Evolutionary conservation across 1,140 invertebrate species (phyloP), one percentile per base, ranked within the genome.

Genomic region (Dendroctonus valens): DNA sequence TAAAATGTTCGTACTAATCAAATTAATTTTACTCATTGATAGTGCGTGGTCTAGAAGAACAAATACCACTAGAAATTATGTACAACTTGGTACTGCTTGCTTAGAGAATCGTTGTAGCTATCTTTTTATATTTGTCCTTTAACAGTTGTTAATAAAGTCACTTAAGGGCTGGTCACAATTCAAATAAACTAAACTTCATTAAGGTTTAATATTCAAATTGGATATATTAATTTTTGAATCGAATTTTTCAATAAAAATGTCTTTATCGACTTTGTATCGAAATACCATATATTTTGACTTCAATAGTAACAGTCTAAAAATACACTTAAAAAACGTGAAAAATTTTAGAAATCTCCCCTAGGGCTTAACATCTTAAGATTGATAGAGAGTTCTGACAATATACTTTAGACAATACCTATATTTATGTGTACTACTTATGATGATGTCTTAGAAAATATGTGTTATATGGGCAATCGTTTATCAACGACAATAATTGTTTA

Each of bases 401-500:
- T 52, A 50, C 50, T 58, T 66, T 67, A 61, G 58, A 60, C 57
- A 67, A 67, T 67, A 67, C 26, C 48, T 46, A 67, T 26, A 26
- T 26, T 53, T 50, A 48, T 11, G 42, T 55, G 52, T 8, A 61
- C 46, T 51, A 61, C 41, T 37, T 65, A 65, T 5, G 48, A 38
- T 38, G 39, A 59, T 55, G 38, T 41, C 48, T 59, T 59, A 55
- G 53, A 50, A n/a, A 59, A 46, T n/a, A 52, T 44, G 46, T 64
- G 52, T 41, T 37, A 66, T 66, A 48, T 61, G 42, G 65, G 51
- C 53, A 14, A 54, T 41, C 39, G 26, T 52, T 51, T 37, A 44
- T 59, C 54, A 65, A 58, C 14, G 63, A 65, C 63, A 65, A 65
- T 65, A 65, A 65, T 51, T 65, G 54, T 65, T 65, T 58, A 55